Conservation (phyloP, 2,113 vertebrate genomes). For the Epinephelus moara region DNA sequence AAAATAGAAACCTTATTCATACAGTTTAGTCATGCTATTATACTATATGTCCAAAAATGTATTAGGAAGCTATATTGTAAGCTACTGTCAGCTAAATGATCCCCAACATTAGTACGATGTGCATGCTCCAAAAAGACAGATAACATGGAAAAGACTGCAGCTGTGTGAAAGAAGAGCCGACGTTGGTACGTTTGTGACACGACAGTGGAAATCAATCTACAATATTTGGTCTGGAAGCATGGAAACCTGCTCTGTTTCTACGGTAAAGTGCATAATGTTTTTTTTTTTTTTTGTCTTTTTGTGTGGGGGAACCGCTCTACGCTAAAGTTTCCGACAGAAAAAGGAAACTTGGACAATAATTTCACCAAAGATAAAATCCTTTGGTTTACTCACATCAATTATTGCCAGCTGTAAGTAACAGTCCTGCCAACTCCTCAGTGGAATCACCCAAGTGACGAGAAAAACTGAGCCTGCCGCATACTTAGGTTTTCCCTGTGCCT, state of each 20-base stretch:
- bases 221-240: constrained; percentile 76
- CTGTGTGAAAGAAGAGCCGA: constrained; percentile 35
- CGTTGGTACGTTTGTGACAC: constrained; percentile 23
- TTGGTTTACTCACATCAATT: constrained; percentile 82
- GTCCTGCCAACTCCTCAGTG: constrained; percentile 65
- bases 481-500: constrained; percentile 54
- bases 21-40: constrained; percentile 89
- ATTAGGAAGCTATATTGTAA: constrained; percentile 81
- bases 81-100: constrained; percentile 84
- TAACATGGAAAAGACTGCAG: constrained; percentile 57
- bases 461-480: constrained; percentile 36
- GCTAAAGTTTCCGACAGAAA: constrained; percentile 42
- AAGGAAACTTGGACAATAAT: constrained; percentile 77
- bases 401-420: constrained; percentile 80
- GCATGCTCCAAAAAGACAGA: constrained; percentile 81
- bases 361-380: constrained; percentile 83
- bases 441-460: constrained; percentile 47
- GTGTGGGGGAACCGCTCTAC: constrained; percentile 36
- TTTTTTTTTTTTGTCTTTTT: constrained; percentile 12
- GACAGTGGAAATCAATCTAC: constrained; percentile 56
- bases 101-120: constrained; percentile 75
- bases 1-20: constrained; percentile 80
- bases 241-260: constrained; percentile 62
- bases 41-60: constrained; percentile 79
- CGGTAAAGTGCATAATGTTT: constrained; percentile 80